Evolutionary conservation across 92 coral and sea anemone species (phyloP).

Genomic region (Palythoa grandiflora): DNA sequence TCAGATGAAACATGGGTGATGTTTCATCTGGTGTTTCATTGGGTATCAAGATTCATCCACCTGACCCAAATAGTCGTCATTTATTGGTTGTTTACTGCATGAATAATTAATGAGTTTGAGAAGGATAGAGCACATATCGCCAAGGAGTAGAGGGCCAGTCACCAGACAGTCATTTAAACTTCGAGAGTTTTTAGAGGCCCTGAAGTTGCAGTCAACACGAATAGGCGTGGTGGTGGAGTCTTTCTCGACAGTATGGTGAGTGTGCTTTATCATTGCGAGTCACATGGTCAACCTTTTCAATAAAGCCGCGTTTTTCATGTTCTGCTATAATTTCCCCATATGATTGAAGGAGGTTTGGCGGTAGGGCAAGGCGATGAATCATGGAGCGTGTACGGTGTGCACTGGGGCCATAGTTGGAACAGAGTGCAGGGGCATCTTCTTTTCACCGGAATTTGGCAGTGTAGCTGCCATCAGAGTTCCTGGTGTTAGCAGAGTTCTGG

Average conservation of each 20-base stretch:
- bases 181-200: slow-evolving; percentile 7
- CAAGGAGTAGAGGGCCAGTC: slow-evolving; percentile 59
- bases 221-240: slow-evolving; percentile 67
- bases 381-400: slow-evolving; percentile 40
- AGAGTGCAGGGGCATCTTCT: slow-evolving; percentile 51
- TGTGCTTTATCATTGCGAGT: slow-evolving; percentile 42
- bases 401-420: slow-evolving; percentile 46
- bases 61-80: too few species aligned
- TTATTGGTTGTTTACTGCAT: too few species aligned
- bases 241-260: slow-evolving; percentile 64
- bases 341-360: slow-evolving; percentile 45
- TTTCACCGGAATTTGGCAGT: slow-evolving; percentile 66
- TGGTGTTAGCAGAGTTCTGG: slow-evolving; percentile 53
- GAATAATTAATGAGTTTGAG: slow-evolving; percentile 23
- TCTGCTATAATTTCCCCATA: slow-evolving; percentile 58
- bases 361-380: slow-evolving; percentile 44
- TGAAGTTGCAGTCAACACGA: slow-evolving; percentile 64
- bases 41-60: too few species aligned
- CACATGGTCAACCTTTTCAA: slow-evolving; percentile 57
- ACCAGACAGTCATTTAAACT: slow-evolving; percentile 56
- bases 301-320: slow-evolving; percentile 60
- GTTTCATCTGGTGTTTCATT: too few species aligned
- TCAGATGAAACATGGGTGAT: too few species aligned
- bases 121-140: slow-evolving; percentile 57
- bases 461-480: slow-evolving; percentile 62